Evolutionary conservation across 2,888 invertebrate genomes (phyloP), one percentile per base, ranked within the genome.

Genomic region (Mimas tiliae): DNA sequence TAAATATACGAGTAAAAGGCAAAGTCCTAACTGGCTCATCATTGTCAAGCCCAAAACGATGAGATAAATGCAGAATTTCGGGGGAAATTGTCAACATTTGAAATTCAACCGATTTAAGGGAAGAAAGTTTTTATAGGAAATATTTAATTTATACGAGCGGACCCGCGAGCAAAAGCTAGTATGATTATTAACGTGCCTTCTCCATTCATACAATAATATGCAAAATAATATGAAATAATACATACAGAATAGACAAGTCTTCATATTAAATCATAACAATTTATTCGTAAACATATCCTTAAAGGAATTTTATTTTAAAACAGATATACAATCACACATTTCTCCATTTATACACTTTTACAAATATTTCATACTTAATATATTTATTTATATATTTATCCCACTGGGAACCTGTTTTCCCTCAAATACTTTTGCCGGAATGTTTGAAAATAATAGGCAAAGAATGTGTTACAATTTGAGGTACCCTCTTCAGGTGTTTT

Each of bases 261-360:
- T 58, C 58, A 58, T 58, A 42, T 42, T 42, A 58, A 55, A 58
- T 42, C 19, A 64, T 64, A 64, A 64, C 45, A 33, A 64, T 58
- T 48, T 11, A 42, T 42, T 48, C 58, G 58, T 58, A 42, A 33
- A 63, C 63, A 65, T 65, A 55, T 48, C 55, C 65, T 55, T 48
- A 55, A 47, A 55, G 47, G 55, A 65, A 55, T 47, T 55, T 3
- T 45, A 64, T 52, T 53, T 47, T 53, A 47, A 19, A 48, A 65
- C 55, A 55, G 65, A 55, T 48, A 65, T 65, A 65, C 65, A 65
- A 65, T 48, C 64, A 53, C 45, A 48, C 47, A n/a, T 21, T 27
- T 51, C 8, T 38, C 58, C 58, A 45, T 45, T 27, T 53, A 53
- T 51, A 58, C 58, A 58, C 38, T 58, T 58, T 42, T 58, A 58